Conservation (phyloP, 1,140 invertebrate species). For the Hesperophylax magnus region DNA sequence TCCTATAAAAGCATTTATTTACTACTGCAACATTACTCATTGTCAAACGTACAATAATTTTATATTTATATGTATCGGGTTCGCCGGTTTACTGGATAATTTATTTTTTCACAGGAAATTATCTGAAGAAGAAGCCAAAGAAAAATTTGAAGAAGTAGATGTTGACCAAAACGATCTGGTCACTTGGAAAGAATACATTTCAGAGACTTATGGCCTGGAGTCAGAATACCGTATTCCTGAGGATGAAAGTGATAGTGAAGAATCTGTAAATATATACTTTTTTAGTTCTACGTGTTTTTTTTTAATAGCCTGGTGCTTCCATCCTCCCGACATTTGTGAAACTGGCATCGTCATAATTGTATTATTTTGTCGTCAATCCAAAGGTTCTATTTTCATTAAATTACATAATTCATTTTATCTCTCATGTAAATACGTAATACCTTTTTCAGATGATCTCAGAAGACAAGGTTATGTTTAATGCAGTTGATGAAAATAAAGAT, state of each 20-base stretch:
- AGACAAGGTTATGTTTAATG: conserved; percentile 89
- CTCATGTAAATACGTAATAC: too few relatives aligned
- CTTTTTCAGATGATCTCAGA: conserved; percentile 75
- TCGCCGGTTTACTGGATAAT: too few relatives aligned
- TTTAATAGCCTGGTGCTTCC: not conserved
- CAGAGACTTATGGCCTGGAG: conserved; percentile 84
- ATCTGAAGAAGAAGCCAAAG: conserved; percentile 89
- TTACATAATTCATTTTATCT: too few relatives aligned
- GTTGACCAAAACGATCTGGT: conserved; percentile 85
- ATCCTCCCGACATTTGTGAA: too few relatives aligned
- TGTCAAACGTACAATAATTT: too few relatives aligned
- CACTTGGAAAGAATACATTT: conserved; percentile 91
- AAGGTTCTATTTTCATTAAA: too few relatives aligned
- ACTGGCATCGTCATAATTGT: too few relatives aligned
- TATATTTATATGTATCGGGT: too few relatives aligned
- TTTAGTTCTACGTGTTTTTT: not conserved
- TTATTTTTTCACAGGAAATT: conserved; percentile 75
- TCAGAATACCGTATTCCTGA: conserved; percentile 62
- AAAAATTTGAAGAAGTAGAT: conserved; percentile 90
- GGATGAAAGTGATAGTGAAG: conserved; percentile 51
- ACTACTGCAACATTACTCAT: too few relatives aligned
- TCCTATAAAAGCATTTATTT: too few relatives aligned
- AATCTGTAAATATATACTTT: conserved; percentile 42
- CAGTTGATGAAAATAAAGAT: conserved; percentile 90
- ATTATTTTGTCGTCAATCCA: too few relatives aligned